Evolutionary conservation across 2,113 vertebrate genomes (phyloP), one percentile per base, ranked within the genome.

Genomic region (Marmota flaviventris): DNA sequence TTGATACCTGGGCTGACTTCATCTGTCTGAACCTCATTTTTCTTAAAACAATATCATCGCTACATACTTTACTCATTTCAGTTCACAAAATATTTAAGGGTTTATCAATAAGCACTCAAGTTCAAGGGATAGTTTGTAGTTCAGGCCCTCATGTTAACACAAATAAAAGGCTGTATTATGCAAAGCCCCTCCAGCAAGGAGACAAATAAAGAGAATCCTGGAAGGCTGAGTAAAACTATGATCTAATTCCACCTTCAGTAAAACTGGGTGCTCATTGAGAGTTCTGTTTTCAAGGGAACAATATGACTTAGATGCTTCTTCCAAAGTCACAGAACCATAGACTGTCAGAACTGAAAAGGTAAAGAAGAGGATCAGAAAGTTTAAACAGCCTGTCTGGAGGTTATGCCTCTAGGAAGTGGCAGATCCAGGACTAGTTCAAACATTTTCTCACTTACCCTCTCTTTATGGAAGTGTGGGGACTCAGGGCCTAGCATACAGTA

Each of bases 1-100:
- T 8, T 14, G 8, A 37, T 9, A 34, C 17, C 17, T 24, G 37
- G 24, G 29, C 27, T 78, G 42, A 48, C 70, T 61, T 91, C 61
- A 70, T 48, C n/a, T 69, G 22, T 63, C 25, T 82, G 81, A 76
- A 69, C 34, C n/a, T 87, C 69, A 11, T 61, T 93, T 61, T 70
- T 65, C 82, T 82, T 89, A 70, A 67, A 96, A 86, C 58, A 85
- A 95, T 89, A 85, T 92, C 67, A 84, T 73, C 29, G 78, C 29
- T 73, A 45, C 24, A 53, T 22, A 73, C 16, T 65, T 85, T 70
- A 75, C n/a, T 69, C 27, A 58, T 72, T 78, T 65, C 53, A 8
- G 5, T n/a, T 88, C 61, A 82, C 83, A 45, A 88, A 70, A 77
- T 58, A 77, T 84, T 65, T 88, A 22, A 39, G 51, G 93, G 51